Conservation (phyloP, 1,140 invertebrate species). For the Diabrotica undecimpunctata region DNA sequence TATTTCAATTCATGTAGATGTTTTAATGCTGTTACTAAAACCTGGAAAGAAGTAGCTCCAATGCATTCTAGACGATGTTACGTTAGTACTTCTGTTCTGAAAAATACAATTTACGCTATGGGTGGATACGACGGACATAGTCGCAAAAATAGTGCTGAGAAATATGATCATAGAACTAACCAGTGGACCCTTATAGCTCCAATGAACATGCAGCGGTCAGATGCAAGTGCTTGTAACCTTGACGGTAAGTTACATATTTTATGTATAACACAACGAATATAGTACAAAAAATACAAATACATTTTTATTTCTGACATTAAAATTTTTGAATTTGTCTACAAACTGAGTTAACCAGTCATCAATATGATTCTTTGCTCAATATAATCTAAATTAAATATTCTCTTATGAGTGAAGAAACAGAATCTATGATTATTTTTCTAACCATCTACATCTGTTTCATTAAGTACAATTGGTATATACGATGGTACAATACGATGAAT, state of each 20-base stretch:
- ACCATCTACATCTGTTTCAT: too few species aligned
- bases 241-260: conserved; percentile 53
- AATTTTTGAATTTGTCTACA: too few species aligned
- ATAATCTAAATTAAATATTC: too few species aligned
- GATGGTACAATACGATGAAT: too few species aligned
- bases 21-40: conserved; percentile 61
- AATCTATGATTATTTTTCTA: too few species aligned
- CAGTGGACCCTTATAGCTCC: conserved; percentile 62
- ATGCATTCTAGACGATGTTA: conserved; percentile 66
- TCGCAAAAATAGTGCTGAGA: conserved; percentile 70
- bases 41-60: conserved; percentile 61
- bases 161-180: conserved; percentile 65
- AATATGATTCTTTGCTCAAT: too few species aligned
- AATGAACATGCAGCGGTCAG: conserved; percentile 65
- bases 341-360: too few species aligned
- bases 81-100: conserved; percentile 61
- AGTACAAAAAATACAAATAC: too few species aligned
- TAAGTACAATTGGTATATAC: too few species aligned
- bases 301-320: too few species aligned
- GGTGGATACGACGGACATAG: conserved; percentile 74
- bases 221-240: conserved; percentile 63
- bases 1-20: conserved; percentile 63
- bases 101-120: conserved; percentile 67
- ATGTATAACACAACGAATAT: too few species aligned
- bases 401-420: too few species aligned